Evolutionary conservation across 1,140 invertebrate genomes (phyloP).

Genomic region (Euborellia annulipes): DNA sequence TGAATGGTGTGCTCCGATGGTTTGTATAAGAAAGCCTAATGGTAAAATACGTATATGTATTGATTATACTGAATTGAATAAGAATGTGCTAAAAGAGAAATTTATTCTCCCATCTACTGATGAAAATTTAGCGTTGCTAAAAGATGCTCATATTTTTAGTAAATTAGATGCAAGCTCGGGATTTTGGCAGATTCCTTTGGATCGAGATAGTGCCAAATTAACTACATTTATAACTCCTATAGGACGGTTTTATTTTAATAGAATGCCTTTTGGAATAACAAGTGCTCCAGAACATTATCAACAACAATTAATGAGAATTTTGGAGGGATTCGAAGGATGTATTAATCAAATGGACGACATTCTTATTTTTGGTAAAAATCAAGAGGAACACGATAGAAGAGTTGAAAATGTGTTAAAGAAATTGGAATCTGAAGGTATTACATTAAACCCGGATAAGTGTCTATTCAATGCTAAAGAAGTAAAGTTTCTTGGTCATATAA

Average conservation of each 20-base stretch:
- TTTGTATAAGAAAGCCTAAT: constrained; percentile 30
- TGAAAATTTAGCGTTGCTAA: constrained; percentile 9
- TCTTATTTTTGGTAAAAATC: neutral
- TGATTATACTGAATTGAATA: constrained; percentile 31
- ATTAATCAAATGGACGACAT: neutral
- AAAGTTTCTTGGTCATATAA: neutral
- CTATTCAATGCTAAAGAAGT: neutral
- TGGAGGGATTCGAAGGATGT: neutral
- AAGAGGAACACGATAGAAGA: neutral
- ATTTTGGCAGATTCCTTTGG: constrained; percentile 14
- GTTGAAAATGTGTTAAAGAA: neutral
- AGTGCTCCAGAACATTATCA: neutral
- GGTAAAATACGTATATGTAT: constrained; percentile 28
- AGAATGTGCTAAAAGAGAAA: constrained; percentile 23
- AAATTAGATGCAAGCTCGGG: constrained; percentile 7
- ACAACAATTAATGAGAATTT: neutral
- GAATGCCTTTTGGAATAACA: constrained; percentile 22
- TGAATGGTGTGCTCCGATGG: constrained; percentile 34
- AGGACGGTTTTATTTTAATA: constrained; percentile 18
- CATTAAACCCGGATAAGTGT: neutral
- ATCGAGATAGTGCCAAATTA: constrained; percentile 6
- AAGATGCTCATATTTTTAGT: constrained; percentile 10
- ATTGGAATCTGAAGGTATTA: neutral
- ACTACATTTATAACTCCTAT: constrained; percentile 11
- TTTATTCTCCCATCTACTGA: constrained; percentile 21